Evolutionary conservation across 2,797 vertebrate genomes (phyloP).

Genomic region (Sylvilagus floridanus): DNA sequence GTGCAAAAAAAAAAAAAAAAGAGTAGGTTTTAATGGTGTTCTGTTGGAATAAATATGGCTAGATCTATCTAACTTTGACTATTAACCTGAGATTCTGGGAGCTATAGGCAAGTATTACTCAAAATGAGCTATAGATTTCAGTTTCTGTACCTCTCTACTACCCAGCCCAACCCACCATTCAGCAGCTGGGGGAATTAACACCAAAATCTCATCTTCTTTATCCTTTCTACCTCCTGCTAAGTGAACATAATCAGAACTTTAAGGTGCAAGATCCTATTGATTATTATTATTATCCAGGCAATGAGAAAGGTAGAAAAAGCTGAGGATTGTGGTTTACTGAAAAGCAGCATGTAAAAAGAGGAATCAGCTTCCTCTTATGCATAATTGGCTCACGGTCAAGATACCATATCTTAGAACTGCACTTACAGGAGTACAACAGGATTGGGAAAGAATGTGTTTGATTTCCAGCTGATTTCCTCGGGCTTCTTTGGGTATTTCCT

Average conservation of each 20-base stretch:
- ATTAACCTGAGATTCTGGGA: not conserved
- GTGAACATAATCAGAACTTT: not conserved
- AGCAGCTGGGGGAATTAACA: too few species aligned
- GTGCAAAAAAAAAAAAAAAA: too few species aligned
- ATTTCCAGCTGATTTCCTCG: not conserved
- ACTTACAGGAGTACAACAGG: not conserved
- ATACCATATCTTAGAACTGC: not conserved
- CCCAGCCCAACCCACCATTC: not conserved
- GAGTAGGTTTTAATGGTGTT: not conserved
- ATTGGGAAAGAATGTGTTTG: not conserved
- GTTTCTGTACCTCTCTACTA: not conserved
- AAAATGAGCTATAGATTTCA: not conserved
- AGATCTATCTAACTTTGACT: not conserved
- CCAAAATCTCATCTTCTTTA: not conserved
- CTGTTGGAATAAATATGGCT: not conserved
- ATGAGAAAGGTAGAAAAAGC: not conserved
- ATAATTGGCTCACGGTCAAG: too few species aligned
- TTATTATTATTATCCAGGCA: too few species aligned
- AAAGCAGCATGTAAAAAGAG: not conserved
- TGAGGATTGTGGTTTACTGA: not conserved
- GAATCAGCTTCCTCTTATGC: too few species aligned
- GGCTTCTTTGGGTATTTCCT: not conserved
- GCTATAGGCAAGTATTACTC: not conserved
- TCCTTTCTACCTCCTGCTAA: not conserved
- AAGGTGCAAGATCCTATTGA: not conserved